Conservation (phyloP, 2,888 invertebrate genomes). For the Macrophya alboannulata region DNA sequence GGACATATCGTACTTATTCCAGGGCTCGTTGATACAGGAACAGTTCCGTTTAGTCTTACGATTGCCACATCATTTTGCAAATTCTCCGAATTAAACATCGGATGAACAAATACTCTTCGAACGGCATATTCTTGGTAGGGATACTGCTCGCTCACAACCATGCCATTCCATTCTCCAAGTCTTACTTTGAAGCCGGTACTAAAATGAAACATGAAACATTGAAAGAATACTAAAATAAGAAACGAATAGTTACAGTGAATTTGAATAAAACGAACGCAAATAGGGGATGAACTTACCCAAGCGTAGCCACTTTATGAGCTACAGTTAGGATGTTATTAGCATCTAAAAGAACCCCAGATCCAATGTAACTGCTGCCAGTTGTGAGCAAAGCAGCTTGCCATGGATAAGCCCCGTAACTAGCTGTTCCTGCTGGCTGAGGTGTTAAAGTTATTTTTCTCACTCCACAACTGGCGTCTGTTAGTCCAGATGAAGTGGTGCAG, state of each 20-base stretch:
- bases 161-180: conserved; percentile 90
- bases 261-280: not conserved
- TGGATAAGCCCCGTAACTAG: conserved; percentile 73
- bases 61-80: conserved; percentile 92
- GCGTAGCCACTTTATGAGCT: conserved; percentile 80
- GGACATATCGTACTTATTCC: conserved; percentile 82
- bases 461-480: conserved; percentile 67
- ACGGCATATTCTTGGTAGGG: conserved; percentile 85
- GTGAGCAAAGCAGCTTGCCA: conserved; percentile 73
- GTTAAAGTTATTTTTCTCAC: conserved; percentile 67
- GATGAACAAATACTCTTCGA: conserved; percentile 83
- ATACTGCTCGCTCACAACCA: conserved; percentile 84
- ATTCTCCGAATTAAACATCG: conserved; percentile 87
- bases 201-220: conserved; percentile 50
- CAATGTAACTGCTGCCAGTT: conserved; percentile 67
- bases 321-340: conserved; percentile 80
- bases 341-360: conserved; percentile 77
- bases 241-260: conserved; percentile 30
- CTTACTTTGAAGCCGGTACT: conserved; percentile 84
- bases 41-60: conserved; percentile 83
- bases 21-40: conserved; percentile 76
- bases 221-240: not conserved
- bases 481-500: conserved; percentile 60
- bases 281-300: conserved; percentile 69
- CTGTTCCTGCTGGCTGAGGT: conserved; percentile 66